A percentile compares a stretch with the other conserved stretches of the same genome.
phyloP scores from a whole-genome alignment of 1,140 invertebrate genomes.

The Antheraea pernyi region DNA sequence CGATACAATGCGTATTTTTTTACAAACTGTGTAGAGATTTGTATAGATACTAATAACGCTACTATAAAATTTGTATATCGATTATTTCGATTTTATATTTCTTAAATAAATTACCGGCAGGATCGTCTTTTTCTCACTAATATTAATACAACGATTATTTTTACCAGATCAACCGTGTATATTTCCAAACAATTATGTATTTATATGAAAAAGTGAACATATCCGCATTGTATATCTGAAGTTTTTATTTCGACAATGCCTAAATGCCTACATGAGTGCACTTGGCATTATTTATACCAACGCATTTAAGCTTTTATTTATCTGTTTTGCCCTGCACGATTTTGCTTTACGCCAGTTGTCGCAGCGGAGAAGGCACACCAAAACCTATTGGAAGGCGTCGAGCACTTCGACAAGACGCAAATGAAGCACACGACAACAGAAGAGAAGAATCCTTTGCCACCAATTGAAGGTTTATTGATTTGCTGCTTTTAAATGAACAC shows the following conservation, averaged over 20 bases:
- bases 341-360: conserved; percentile 79
- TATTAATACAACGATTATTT: no score
- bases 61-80: no score
- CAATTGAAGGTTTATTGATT: conserved; percentile 81
- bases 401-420: conserved; percentile 84
- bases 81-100: no score
- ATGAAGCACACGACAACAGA: conserved; percentile 88
- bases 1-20: background rate
- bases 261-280: background rate
- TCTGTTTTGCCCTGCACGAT: conserved; percentile 52
- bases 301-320: conserved; percentile 31
- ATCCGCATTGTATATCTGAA: background rate
- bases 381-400: conserved; percentile 84
- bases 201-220: background rate
- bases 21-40: no score
- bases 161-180: no score
- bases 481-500: background rate
- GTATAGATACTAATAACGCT: no score
- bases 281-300: background rate
- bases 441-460: conserved; percentile 88
- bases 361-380: conserved; percentile 85
- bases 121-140: no score
- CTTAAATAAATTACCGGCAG: no score
- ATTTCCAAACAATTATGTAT: no score
- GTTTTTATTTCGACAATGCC: background rate